A percentile compares a stretch with the other conserved stretches of the same genome.
Evolutionary conservation across 2,797 vertebrate genomes (phyloP).

Genomic region (Cossypha heuglini): DNA sequence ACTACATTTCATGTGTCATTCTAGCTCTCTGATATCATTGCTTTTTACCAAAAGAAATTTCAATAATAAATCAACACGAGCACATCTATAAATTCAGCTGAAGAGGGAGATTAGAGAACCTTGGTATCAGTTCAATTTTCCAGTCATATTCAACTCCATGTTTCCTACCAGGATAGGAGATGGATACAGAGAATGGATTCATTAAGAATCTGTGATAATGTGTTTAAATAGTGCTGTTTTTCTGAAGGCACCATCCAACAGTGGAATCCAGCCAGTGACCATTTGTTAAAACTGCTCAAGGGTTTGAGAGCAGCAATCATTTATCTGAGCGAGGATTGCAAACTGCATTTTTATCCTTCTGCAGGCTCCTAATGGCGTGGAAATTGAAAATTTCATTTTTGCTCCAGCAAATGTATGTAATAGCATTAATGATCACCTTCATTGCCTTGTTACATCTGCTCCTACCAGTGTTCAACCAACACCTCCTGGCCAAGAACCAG

Average conservation of each 20-base stretch:
- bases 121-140: constrained; percentile 8
- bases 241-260: background rate
- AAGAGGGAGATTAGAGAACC: constrained; percentile 13
- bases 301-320: constrained; percentile 27
- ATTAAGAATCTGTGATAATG: background rate
- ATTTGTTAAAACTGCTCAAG: constrained; percentile 38
- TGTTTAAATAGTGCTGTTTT: background rate
- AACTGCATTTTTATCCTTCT: constrained; percentile 35
- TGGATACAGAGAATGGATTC: background rate
- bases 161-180: background rate
- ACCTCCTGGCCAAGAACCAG: background rate
- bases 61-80: constrained; percentile 25
- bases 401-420: background rate
- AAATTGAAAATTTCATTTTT: constrained; percentile 49
- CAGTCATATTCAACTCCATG: background rate
- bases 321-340: constrained; percentile 9
- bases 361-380: constrained; percentile 16
- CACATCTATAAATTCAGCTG: background rate
- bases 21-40: background rate
- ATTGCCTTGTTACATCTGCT: constrained; percentile 1
- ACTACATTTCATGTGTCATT: constrained; percentile 34
- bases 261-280: background rate
- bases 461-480: background rate
- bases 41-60: constrained; percentile 18
- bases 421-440: constrained; percentile 23